Evolutionary conservation across 1,140 invertebrate species (phyloP), one percentile per base, ranked within the genome.

Genomic region (Bombus cullumanus): DNA sequence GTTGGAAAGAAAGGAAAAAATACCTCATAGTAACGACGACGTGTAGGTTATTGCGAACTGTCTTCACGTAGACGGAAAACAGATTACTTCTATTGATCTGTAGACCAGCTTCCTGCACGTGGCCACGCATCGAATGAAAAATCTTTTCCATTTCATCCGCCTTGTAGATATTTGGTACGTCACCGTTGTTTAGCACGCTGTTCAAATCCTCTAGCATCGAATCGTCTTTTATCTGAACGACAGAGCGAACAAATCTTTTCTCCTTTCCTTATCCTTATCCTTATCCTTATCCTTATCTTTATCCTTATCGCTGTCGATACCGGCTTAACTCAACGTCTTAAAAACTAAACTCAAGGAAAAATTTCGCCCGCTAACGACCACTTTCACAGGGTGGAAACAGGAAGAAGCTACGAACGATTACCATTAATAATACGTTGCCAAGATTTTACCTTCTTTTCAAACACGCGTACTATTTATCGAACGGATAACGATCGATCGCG

Each of bases 31-130:
- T 96, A 53, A 97, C 94, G 5, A 97, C 96, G 6, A 94, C 95
- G 86, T 97, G 97, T 12, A 97, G 92, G 92, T 97, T 97, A 68
- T 96, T 96, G 13, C 96, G 92, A 9, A 98, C 97, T 62, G 96
- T 92, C 81, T 96, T 97, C 86, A 96, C 96, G 92, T 97, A 98
- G 62, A 96, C 95, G 1, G 96, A 95, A 91, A 97, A 97, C 64
- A 98, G 93, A 92, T 98, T 98, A 1, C 97, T 97, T 91, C 97
- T 97, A 12, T 97, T 98, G 0, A 97, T 96, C 8, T 96, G 94
- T 15, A 97, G 90, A 13, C 96, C 97, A 89, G 96, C 91, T 91
- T 97, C 96, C 94, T 96, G 97, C 73, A 96, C 96, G 62, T 95
- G 95, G 88, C 94, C 96, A 88, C 96, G 96, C 94, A 96, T 97